Percentiles rank a stretch among this genome's conserved stretches.
Conservation (phyloP, 2,113 vertebrate species). For the Nanorana parkeri region DNA sequence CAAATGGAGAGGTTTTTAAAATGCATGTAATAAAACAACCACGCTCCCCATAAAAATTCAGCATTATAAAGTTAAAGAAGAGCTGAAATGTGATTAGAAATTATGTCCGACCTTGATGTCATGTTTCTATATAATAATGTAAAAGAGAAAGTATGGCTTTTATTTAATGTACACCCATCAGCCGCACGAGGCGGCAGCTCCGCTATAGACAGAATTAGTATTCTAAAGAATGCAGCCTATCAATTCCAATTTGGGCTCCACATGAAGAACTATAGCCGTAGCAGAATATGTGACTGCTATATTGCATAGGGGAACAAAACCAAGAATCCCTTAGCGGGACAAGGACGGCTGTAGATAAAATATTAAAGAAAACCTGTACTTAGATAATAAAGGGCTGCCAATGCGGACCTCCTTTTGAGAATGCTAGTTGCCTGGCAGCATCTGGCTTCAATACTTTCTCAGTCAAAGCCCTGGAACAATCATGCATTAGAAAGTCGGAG, state of each 20-base stretch:
- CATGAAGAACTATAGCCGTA: too few species aligned
- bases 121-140: constrained; percentile 6
- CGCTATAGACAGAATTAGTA: not conserved
- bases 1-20: constrained; percentile 24
- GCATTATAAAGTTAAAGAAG: constrained; percentile 4
- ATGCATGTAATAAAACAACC: constrained; percentile 25
- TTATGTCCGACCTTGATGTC: not conserved
- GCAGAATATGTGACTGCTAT: too few species aligned
- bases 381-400: too few species aligned
- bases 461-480: too few species aligned
- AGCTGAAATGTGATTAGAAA: constrained; percentile 6
- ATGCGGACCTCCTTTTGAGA: too few species aligned
- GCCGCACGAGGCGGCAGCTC: not conserved
- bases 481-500: too few species aligned
- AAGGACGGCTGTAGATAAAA: too few species aligned
- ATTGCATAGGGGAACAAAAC: too few species aligned
- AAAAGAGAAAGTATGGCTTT: not conserved
- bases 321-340: too few species aligned
- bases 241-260: not conserved
- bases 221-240: constrained; percentile 9
- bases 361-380: too few species aligned
- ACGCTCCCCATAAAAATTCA: constrained; percentile 19
- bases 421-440: too few species aligned
- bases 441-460: too few species aligned
- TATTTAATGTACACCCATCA: constrained; percentile 4